These are phyloP conservation scores for Cydia pomonella DNA, from an alignment of 1,140 invertebrate species.

Conservation along the genomic window DNA sequence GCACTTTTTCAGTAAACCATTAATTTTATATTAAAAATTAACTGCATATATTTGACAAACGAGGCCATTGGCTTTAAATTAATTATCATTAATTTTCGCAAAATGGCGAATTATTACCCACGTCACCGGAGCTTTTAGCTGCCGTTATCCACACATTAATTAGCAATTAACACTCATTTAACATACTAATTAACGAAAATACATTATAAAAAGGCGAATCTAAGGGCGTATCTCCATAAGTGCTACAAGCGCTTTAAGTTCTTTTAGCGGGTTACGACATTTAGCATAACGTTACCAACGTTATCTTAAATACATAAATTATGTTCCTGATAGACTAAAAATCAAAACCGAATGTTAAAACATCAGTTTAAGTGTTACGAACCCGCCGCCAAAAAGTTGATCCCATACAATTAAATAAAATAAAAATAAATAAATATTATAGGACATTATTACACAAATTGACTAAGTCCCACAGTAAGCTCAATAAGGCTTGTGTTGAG, in stretches of 20 bases:
- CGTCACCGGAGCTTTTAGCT: conserved; percentile 22
- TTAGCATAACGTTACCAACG: too few relatives aligned
- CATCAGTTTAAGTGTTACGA: too few relatives aligned
- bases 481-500: too few relatives aligned
- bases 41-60: neutral
- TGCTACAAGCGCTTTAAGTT: neutral
- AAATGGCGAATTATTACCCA: conserved; percentile 30
- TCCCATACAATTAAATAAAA: too few relatives aligned
- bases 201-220: conserved; percentile 6
- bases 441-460: too few relatives aligned
- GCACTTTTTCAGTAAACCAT: neutral
- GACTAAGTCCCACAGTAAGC: too few relatives aligned
- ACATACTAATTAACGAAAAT: conserved; percentile 9
- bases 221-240: neutral
- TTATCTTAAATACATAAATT: too few relatives aligned
- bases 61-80: conserved; percentile 18
- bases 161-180: conserved; percentile 25
- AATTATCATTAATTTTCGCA: conserved; percentile 2
- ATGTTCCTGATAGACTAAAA: too few relatives aligned
- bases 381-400: too few relatives aligned
- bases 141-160: conserved; percentile 30
- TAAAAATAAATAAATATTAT: too few relatives aligned
- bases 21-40: neutral
- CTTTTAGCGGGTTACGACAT: neutral
- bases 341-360: too few relatives aligned